Base-by-base conservation (phyloP, 2,113 vertebrate species). In the Xiphorhynchus elegans region DNA sequence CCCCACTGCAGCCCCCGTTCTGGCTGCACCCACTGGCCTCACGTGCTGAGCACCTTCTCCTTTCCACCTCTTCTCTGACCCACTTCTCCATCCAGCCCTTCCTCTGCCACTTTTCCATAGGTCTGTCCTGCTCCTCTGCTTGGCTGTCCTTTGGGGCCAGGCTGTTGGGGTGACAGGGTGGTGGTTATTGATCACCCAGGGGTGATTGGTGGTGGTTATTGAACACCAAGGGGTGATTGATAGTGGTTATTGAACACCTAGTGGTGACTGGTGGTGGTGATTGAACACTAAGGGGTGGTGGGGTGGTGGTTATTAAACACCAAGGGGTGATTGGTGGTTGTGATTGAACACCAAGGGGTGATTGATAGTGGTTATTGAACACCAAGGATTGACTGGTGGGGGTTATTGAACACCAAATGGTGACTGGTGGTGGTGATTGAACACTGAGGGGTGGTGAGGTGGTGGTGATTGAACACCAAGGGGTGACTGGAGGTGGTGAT, bases 1-100 rank as follows among this genome's bases (percentile, higher is more conserved):
- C 20, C 40, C 40, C 10, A 9, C 42, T 37, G 70, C 64, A 69
- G n/a, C 40, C 50, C 33, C 10, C 0, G 0, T 63, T n/a, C 39
- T 92, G 84, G 24, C 44, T 68, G 11, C 24, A 58, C 84, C 75
- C 62, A 31, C 28, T 69, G 68, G 67, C 31, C 42, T 73, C n/a
- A 47, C n/a, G 78, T 50, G 33, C 78, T 84, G 89, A 72, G 76
- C 40, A 87, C 64, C 13, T 73, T 79, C 31, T 83, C 46, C 56
- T 92, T 87, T 53, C 17, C 49, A 37, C 18, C 80, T 60, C 53
- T 60, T 63, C 42, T 66, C 52, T 37, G 33, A 93, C 15, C 20
- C 56, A 59, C 42, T 69, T 85, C 66, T 88, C 42, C 25, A 72
- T 63, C 33, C 35, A 91, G 60, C 23, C 44, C 19, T 77, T 91